phyloP scores from a whole-genome alignment of 2,888 invertebrate genomes.

The Eumacrocentrus americanus region DNA sequence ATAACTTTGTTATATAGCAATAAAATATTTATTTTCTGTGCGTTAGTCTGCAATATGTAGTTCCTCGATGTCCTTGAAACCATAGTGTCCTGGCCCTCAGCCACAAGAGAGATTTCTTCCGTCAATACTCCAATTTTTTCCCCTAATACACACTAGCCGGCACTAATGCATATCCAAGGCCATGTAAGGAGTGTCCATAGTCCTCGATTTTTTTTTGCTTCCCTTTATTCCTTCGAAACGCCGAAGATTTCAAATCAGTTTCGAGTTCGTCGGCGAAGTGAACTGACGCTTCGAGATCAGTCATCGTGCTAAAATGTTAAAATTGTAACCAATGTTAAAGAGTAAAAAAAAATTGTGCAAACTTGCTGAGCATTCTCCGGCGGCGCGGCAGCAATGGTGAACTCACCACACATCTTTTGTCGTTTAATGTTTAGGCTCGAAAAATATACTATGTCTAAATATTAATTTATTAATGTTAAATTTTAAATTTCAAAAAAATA shows the following conservation, averaged over 20 bases:
- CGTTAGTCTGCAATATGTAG: too few relatives aligned
- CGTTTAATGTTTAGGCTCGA: too few relatives aligned
- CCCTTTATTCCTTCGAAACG: slow-evolving; percentile 38
- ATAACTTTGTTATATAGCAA: too few relatives aligned
- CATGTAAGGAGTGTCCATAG: slow-evolving; percentile 35
- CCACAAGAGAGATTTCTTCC: slow-evolving; percentile 48
- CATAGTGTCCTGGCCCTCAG: too few relatives aligned
- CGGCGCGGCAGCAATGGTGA: too few relatives aligned
- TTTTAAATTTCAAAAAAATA: too few relatives aligned
- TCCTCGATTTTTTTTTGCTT: slow-evolving; percentile 31
- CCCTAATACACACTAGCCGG: slow-evolving; percentile 33
- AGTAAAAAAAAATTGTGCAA: too few relatives aligned
- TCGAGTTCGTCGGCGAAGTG: slow-evolving; percentile 32
- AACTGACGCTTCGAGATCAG: slow-evolving; percentile 32
- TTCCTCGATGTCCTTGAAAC: slow-evolving; percentile 5
- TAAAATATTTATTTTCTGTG: too few relatives aligned
- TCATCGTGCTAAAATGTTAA: slow-evolving; percentile 6
- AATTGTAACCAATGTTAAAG: background rate
- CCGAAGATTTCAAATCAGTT: slow-evolving; percentile 34
- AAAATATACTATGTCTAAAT: too few relatives aligned
- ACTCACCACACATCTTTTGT: too few relatives aligned
- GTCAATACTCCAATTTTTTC: slow-evolving; percentile 58
- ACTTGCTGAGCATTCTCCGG: too few relatives aligned
- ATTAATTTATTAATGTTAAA: too few relatives aligned
- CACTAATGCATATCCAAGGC: slow-evolving; percentile 43